Conservation (phyloP, 2,113 vertebrate genomes). For the Pleuronectes platessa region DNA sequence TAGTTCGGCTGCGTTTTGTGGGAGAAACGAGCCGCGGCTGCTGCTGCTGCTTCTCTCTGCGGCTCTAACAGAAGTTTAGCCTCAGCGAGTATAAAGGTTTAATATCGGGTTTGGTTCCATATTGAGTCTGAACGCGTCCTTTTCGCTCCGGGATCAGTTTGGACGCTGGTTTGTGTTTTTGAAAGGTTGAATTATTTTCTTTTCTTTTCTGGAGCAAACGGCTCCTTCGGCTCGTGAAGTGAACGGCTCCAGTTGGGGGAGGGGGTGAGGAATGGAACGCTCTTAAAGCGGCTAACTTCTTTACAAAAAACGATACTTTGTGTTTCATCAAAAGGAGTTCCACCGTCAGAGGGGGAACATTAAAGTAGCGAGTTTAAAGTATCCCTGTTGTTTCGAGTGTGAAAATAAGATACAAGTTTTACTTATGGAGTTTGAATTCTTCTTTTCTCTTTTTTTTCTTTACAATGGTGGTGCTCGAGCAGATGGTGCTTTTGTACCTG, state of each 20-base stretch:
- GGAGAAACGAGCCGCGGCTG: neutral
- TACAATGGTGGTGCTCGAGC: slow-evolving; percentile 56
- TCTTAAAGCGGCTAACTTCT: slow-evolving; percentile 45
- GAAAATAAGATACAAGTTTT: slow-evolving; percentile 19
- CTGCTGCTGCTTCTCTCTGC: no score
- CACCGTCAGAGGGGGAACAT: no score
- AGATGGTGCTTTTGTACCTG: slow-evolving; percentile 78
- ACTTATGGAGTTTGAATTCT: slow-evolving; percentile 6
- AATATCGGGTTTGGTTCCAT: no score
- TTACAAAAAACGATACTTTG: slow-evolving; percentile 6
- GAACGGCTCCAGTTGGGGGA: slow-evolving; percentile 76
- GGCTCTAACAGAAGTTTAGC: neutral
- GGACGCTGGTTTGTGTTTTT: neutral
- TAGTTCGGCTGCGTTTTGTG: neutral
- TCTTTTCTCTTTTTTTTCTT: slow-evolving; percentile 8
- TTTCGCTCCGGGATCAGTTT: no score
- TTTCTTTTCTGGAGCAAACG: slow-evolving; percentile 14
- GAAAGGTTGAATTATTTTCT: neutral
- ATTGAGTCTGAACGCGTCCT: neutral
- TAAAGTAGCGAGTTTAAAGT: no score
- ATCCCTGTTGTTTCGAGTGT: neutral
- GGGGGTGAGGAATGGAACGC: slow-evolving; percentile 59
- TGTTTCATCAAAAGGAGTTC: neutral
- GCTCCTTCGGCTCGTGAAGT: slow-evolving; percentile 47
- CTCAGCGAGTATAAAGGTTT: accelerated